phyloP scores from a whole-genome alignment of 2,888 invertebrate genomes.

The Tetramorium bicarinatum region DNA sequence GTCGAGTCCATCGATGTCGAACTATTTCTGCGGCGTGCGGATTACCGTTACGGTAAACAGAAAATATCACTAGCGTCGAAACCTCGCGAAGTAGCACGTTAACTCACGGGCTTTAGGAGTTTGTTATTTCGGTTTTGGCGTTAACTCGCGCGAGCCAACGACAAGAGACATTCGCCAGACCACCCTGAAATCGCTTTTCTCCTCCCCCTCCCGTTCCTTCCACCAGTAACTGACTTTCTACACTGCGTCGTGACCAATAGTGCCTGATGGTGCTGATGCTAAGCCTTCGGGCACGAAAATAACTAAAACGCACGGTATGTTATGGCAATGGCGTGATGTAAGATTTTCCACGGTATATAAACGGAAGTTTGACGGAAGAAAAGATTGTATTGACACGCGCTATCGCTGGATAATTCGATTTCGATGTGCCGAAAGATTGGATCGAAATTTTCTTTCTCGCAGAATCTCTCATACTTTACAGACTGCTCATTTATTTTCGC shows the following conservation, averaged over 20 bases:
- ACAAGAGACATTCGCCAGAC: slow-evolving; percentile 85
- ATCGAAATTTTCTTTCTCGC: not conserved
- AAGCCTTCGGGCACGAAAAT: slow-evolving; percentile 64
- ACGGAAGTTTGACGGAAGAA: slow-evolving; percentile 16
- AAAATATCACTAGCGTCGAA: slow-evolving; percentile 71
- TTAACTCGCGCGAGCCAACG: slow-evolving; percentile 78
- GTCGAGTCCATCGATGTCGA: slow-evolving; percentile 52
- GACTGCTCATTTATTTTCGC: not conserved
- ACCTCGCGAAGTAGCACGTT: slow-evolving; percentile 69
- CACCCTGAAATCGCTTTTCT: slow-evolving; percentile 77
- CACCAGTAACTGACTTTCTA: slow-evolving; percentile 55
- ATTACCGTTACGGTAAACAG: slow-evolving; percentile 68
- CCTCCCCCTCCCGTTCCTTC: slow-evolving; percentile 7
- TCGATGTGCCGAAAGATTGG: not conserved
- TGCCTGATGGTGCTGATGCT: slow-evolving; percentile 47
- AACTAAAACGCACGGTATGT: slow-evolving; percentile 66
- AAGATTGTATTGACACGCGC: not conserved
- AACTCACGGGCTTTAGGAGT: slow-evolving; percentile 77
- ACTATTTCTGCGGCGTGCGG: slow-evolving; percentile 53
- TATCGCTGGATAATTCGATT: slow-evolving; percentile 4
- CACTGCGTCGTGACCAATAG: slow-evolving; percentile 69
- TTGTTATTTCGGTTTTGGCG: slow-evolving; percentile 81
- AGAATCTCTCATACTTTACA: not conserved
- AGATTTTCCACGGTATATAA: slow-evolving; percentile 53
- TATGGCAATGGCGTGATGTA: slow-evolving; percentile 64